Percentiles rank a stretch among this genome's conserved stretches.
Evolutionary conservation across 2,888 invertebrate genomes (phyloP).

Genomic region (Griposia aprilina): DNA sequence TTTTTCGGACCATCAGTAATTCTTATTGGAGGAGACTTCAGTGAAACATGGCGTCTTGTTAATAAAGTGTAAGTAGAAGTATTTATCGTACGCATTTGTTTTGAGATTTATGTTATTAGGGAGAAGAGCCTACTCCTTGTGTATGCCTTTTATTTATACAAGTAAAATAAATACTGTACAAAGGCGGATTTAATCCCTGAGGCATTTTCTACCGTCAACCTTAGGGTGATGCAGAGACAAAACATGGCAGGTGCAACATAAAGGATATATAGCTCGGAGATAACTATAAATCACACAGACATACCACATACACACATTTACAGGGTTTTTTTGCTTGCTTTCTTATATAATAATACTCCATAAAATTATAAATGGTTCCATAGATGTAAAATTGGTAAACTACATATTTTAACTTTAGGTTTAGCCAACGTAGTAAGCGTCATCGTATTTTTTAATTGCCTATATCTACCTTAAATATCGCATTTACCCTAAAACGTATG

Average conservation of each 20-base stretch:
- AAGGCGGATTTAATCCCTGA: neutral
- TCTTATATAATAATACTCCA: neutral
- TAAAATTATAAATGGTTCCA: too few relatives aligned
- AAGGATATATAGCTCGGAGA: neutral
- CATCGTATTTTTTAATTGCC: too few relatives aligned
- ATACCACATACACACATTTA: neutral
- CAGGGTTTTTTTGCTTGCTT: neutral
- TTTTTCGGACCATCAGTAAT: conserved; percentile 61
- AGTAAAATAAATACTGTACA: neutral
- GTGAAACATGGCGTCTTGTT: conserved; percentile 39
- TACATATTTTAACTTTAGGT: too few relatives aligned
- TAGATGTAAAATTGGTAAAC: too few relatives aligned
- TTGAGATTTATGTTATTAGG: neutral
- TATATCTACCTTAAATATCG: too few relatives aligned
- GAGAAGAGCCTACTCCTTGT: neutral
- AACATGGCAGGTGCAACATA: neutral
- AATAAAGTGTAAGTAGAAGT: conserved; percentile 20
- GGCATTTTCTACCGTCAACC: neutral
- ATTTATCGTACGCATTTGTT: conserved; percentile 17
- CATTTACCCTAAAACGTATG: too few relatives aligned
- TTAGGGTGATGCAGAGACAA: neutral
- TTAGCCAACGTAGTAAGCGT: too few relatives aligned
- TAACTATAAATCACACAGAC: neutral
- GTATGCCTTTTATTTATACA: neutral
- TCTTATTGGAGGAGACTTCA: conserved; percentile 38